phyloP scores from a whole-genome alignment of 2,113 vertebrate species.

The Neodon shergylaensis region DNA sequence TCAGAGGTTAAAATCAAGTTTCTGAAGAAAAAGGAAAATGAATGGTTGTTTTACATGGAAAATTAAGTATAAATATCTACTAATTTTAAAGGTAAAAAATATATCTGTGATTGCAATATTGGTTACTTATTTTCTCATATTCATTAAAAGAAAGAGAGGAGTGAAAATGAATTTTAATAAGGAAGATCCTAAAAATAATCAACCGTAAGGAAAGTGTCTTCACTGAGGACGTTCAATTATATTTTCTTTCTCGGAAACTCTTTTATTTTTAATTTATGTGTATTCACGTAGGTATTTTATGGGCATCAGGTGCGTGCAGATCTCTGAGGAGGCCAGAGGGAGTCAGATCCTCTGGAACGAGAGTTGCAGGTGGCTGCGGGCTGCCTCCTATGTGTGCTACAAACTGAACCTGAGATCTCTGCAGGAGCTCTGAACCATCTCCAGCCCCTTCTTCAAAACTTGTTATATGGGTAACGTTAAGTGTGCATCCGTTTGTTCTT shows the following conservation, averaged over 20 bases:
- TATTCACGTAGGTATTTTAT: neutral
- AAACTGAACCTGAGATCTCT: neutral
- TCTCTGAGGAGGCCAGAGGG: neutral
- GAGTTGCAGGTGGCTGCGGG: neutral
- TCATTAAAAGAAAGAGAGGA: neutral
- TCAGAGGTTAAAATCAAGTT: neutral
- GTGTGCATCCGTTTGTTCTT: neutral
- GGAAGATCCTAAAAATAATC: neutral
- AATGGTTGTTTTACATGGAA: neutral
- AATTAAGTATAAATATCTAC: neutral
- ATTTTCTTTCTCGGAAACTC: neutral
- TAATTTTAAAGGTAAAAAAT: constrained; percentile 9
- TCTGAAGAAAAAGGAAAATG: neutral
- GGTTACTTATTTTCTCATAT: neutral
- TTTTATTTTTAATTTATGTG: neutral
- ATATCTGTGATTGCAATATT: neutral
- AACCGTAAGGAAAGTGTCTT: neutral
- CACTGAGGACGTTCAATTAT: neutral
- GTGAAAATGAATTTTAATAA: neutral
- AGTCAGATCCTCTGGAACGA: neutral
- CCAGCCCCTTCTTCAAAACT: neutral
- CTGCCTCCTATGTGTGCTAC: neutral
- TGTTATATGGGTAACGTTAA: neutral
- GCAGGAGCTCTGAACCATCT: neutral
- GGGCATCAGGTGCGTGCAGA: neutral